Conservation (phyloP, 2,888 invertebrate genomes). For the Thecophora atra region DNA sequence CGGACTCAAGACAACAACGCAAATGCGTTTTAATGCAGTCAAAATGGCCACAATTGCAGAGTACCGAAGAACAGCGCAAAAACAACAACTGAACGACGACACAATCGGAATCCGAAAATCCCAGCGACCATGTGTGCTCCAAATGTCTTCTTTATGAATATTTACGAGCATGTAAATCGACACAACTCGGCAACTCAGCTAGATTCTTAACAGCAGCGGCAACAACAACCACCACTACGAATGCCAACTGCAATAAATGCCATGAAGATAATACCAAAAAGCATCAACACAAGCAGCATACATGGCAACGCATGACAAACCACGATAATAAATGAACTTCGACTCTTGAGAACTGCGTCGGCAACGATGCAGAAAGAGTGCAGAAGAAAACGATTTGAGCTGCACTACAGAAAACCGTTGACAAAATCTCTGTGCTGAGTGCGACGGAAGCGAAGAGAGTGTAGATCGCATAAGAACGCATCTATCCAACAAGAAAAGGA, state of each 20-base stretch:
- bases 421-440: neutral
- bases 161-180: slow-evolving; percentile 43
- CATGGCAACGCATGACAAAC: slow-evolving; percentile 43
- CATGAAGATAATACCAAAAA: slow-evolving; percentile 40
- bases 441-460: neutral
- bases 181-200: slow-evolving; percentile 26
- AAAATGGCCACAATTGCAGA: neutral
- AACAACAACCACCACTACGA: slow-evolving; percentile 25
- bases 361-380: slow-evolving; percentile 23
- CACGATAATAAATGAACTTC: slow-evolving; percentile 46
- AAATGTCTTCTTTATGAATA: slow-evolving; percentile 41
- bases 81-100: slow-evolving; percentile 18
- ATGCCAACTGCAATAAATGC: slow-evolving; percentile 25
- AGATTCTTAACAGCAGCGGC: slow-evolving; percentile 19
- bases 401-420: slow-evolving; percentile 17
- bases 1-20: slow-evolving; percentile 2
- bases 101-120: slow-evolving; percentile 38
- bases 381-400: neutral
- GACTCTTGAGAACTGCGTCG: slow-evolving; percentile 35
- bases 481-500: neutral
- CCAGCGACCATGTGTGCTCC: slow-evolving; percentile 40
- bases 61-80: neutral
- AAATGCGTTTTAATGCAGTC: neutral
- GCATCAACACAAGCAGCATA: slow-evolving; percentile 30
- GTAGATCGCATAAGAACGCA: neutral